Base-by-base conservation (phyloP, 1,140 invertebrate species). In the Macrosteles quadrilineatus region DNA sequence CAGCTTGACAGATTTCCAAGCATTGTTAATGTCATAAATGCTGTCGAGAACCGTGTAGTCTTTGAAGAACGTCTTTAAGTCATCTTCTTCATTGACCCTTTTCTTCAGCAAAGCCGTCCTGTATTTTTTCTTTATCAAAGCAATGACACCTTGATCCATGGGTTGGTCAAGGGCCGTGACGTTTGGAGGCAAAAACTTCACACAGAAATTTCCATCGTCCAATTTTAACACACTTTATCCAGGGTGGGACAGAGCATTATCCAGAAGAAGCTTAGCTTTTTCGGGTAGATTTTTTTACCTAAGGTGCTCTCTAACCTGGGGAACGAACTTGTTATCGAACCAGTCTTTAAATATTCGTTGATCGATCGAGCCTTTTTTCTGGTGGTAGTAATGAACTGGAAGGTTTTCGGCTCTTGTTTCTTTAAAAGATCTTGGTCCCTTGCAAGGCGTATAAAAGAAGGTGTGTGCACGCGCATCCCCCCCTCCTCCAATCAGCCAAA, bases 211-310 rank as follows among this genome's bases (percentile, higher is more conserved):
- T 6, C 47, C 47, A 50, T 50, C n/a, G n/a, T 19, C 21, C 3
- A 3, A 11, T 19, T 50, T 50, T 6, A 50, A 19, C 6, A n/a
- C 3, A 4, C 3, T 11, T n/a, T 50, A 4, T 3, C 6, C 3
- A 6, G 47, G 47, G n/a, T 50, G 47, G n/a, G 47, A 50, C 6
- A n/a, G 47, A 4, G 47, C 47, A 50, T 50, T 50, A n/a, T 68
- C 66, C 6, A 50, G 21, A 4, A 50, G 17, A 19, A 50, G 21
- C 6, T 9, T 19, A 4, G 47, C 47, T 19, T 50, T 50, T 50
- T 50, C 47, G 21, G 47, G 17, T n/a, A 50, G 21, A 6, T n/a
- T n/a, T n/a, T n/a, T 50, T 6, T 4, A 50, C 21, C n/a, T 50
- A 4, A 50, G n/a, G 3, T 11, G n/a, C 3, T 50, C 47, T 19